phyloP scores from a whole-genome alignment of 2,888 invertebrate genomes.

The Lepetodrilus schrolli region DNA sequence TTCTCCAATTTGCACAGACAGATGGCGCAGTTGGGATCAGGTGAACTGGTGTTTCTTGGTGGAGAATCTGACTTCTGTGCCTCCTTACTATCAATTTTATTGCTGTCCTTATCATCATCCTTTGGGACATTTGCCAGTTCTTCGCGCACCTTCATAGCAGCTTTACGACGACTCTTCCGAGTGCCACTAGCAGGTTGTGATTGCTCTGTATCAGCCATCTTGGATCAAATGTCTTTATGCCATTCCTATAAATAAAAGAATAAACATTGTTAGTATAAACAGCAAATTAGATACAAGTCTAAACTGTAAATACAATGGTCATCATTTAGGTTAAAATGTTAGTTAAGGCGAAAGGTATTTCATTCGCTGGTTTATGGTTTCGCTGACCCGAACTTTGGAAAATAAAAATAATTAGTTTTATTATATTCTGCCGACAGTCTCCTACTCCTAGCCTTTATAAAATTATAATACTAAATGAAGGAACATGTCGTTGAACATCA shows the following conservation, averaged over 20 bases:
- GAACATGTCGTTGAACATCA: too few relatives aligned
- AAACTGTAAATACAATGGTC: neutral
- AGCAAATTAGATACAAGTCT: too few relatives aligned
- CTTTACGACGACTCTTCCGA: neutral
- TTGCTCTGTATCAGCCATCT: conserved; percentile 1
- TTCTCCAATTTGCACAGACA: conserved; percentile 90
- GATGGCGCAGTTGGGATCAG: conserved; percentile 86
- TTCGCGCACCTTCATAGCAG: neutral
- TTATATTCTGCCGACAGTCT: too few relatives aligned
- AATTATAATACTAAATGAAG: too few relatives aligned
- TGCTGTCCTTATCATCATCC: neutral
- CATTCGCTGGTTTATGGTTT: neutral
- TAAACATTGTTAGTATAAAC: neutral
- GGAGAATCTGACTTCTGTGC: conserved; percentile 15
- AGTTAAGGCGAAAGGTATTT: neutral
- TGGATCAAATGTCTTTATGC: neutral
- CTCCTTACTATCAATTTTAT: neutral
- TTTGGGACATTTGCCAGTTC: neutral
- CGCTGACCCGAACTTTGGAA: too few relatives aligned
- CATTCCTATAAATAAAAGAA: neutral
- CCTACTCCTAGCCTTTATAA: too few relatives aligned
- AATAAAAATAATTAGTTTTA: too few relatives aligned
- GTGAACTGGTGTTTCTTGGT: conserved; percentile 47
- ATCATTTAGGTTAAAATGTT: neutral
- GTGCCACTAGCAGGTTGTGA: neutral